Evolutionary conservation across 2,888 invertebrate species (phyloP), one percentile per base, ranked within the genome.

Genomic region (Cantharis flavilabris): DNA sequence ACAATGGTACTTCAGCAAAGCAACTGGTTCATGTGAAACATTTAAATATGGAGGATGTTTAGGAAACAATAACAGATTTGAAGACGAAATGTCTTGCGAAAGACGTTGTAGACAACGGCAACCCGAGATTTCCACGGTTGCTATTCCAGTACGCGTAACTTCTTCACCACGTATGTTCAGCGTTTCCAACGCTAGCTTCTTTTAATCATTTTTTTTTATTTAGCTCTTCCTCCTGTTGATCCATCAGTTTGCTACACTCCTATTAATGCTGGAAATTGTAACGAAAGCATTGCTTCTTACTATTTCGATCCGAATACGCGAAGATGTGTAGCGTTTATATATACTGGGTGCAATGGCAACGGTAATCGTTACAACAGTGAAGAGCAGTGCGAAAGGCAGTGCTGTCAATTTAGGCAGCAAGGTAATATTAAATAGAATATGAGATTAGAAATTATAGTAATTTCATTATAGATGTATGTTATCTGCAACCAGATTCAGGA

Each of bases 11-110:
- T 97, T 95, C 87, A 94, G 96, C 82, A 86, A 89, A 0, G 85
- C 89, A 1, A 89, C 90, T 0, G 94, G 94, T 83, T 88, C 91
- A 20, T 97, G 97, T 87, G 90, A 91, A 82, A 91, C 91, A 83
- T 97, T 98, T 88, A 92, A 93, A 63, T 98, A 94, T 86, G 94
- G 96, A 69, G 98, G 98, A 26, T 98, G 98, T 86, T 92, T 93
- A 72, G 98, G 98, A 77, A 99, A 98, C 87, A 93, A 92, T 16
- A 98, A 98, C 85, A 92, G 96, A 88, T 97, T 94, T 87, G 89
- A 91, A 70, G 91, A 91, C 14, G 88, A 88, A 77, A 88, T 88
- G 65, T 90, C 91, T 2, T 93, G 93, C 82, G 92, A 93, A 82
- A 87, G 88, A 30, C 89, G 89, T 65, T 93, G 93, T 83, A 89